Percentiles rank a stretch among this genome's conserved stretches.
Evolutionary conservation across 2,797 vertebrate species (phyloP).

Genomic region (Argyrosomus regius): DNA sequence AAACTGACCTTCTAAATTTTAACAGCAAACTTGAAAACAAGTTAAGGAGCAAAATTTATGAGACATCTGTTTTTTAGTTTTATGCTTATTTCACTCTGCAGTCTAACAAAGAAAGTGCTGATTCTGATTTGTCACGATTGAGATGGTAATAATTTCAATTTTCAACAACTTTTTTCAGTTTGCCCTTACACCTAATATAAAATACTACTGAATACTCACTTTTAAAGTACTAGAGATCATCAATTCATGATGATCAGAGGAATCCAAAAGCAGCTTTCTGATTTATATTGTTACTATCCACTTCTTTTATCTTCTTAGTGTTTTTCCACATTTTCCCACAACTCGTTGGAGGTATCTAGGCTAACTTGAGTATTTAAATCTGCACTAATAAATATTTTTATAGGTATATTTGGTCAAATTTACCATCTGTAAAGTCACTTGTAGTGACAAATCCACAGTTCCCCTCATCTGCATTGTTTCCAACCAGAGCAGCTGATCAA

Average conservation of each 20-base stretch:
- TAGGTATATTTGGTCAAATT: neutral
- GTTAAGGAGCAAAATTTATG: neutral
- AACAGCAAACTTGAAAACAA: neutral
- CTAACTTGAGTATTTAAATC: neutral
- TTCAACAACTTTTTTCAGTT: slow-evolving; percentile 9
- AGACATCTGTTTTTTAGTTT: neutral
- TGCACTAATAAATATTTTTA: neutral
- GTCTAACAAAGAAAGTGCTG: neutral
- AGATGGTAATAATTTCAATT: slow-evolving; percentile 12
- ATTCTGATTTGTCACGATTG: slow-evolving; percentile 4
- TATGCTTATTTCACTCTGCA: neutral
- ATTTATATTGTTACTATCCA: slow-evolving; percentile 6
- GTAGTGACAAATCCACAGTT: neutral
- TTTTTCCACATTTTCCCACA: slow-evolving; percentile 4
- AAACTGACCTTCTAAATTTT: neutral
- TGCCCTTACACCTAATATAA: neutral
- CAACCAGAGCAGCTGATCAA: neutral
- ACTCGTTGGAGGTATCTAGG: neutral
- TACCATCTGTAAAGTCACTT: neutral
- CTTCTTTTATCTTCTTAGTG: neutral
- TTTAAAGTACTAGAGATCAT: neutral
- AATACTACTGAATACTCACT: neutral
- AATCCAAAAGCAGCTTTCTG: neutral
- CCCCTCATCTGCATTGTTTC: neutral
- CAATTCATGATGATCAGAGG: neutral